Evolutionary conservation across 2,797 vertebrate genomes (phyloP), one percentile per base, ranked within the genome.

Genomic region (Otolemur crassicaudatus): DNA sequence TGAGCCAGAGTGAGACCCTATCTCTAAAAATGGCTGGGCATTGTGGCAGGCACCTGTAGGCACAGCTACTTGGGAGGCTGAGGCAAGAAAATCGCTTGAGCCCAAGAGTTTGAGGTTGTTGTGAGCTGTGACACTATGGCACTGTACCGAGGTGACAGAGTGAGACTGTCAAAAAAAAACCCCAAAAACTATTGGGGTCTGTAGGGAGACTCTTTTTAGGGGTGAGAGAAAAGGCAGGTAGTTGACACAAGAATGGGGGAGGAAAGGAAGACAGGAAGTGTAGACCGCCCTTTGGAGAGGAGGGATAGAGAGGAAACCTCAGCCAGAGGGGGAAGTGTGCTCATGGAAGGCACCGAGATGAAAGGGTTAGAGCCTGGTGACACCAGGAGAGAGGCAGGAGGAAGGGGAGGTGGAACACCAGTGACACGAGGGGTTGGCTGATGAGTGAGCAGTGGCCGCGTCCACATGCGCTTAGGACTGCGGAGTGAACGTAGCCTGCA

Each of bases 401-500:
- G 3, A 29, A 14, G 1, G 3, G 16, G 53, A 60, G 25, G 0
- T 56, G 29, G n/a, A 34, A 49, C 69, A 3, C 0, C 1, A 16
- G 29, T 22, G 20, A 2, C 37, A 5, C 3, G 34, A 56, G 34
- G 61, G 63, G 61, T 73, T 58, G 37, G 25, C 27, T 14, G 69
- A 4, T 10, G 49, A 31, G 25, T 14, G 1, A 7, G 53, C 80
- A 5, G 49, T 5, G 49, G 14, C 46, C 3, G 46, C 46, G 46
- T 49, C 46, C 46, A 14, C 9, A 2, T 5, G 3, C 3, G 27
- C 70, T 23, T 6, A 31, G 23, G 43, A 60, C 77, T 7, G 2
- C 13, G 63, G 6, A 34, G 23, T 63, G 65, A 43, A 19, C 0
- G 0, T 10, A 49, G 5, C 7, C 0, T 56, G 40, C 56, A 14